phyloP scores from a whole-genome alignment of 2,113 vertebrate genomes.

The Pluvianellus socialis region DNA sequence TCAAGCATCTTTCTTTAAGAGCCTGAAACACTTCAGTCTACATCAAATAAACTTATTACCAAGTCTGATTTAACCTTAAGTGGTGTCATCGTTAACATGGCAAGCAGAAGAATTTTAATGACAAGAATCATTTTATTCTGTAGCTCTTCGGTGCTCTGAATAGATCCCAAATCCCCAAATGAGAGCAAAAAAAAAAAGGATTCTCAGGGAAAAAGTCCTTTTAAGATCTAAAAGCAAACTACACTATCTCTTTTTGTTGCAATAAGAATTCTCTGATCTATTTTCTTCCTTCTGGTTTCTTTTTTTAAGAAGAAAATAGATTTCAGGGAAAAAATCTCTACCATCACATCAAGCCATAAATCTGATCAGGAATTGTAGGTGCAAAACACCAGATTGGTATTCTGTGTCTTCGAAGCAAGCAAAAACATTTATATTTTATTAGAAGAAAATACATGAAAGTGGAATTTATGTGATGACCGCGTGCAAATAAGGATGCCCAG shows the following conservation, averaged over 20 bases:
- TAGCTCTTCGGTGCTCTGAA: slow-evolving; percentile 40
- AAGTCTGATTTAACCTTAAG: slow-evolving; percentile 43
- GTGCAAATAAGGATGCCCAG: not conserved
- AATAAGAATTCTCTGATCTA: slow-evolving; percentile 53
- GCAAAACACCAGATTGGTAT: slow-evolving; percentile 34
- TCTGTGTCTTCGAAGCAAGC: not conserved
- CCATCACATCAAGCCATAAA: slow-evolving; percentile 38
- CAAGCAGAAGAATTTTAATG: slow-evolving; percentile 54
- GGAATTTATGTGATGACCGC: slow-evolving; percentile 29
- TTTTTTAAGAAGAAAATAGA: slow-evolving; percentile 50
- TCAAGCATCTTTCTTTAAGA: slow-evolving; percentile 1
- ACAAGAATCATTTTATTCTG: slow-evolving; percentile 33
- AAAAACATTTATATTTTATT: slow-evolving; percentile 36
- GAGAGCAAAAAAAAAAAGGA: not conserved
- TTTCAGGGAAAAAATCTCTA: not conserved
- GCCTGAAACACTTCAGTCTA: slow-evolving; percentile 23
- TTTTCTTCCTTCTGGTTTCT: slow-evolving; percentile 1
- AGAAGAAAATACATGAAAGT: slow-evolving; percentile 36
- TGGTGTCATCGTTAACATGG: slow-evolving; percentile 39
- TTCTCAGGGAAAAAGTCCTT: slow-evolving; percentile 13
- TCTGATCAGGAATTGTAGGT: not conserved
- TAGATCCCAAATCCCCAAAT: slow-evolving; percentile 18
- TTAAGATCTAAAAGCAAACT: slow-evolving; percentile 51
- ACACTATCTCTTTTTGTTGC: slow-evolving; percentile 19
- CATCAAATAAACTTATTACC: slow-evolving; percentile 61